phyloP scores from a whole-genome alignment of 2,797 vertebrate species.

The Xenentodon cancila region DNA sequence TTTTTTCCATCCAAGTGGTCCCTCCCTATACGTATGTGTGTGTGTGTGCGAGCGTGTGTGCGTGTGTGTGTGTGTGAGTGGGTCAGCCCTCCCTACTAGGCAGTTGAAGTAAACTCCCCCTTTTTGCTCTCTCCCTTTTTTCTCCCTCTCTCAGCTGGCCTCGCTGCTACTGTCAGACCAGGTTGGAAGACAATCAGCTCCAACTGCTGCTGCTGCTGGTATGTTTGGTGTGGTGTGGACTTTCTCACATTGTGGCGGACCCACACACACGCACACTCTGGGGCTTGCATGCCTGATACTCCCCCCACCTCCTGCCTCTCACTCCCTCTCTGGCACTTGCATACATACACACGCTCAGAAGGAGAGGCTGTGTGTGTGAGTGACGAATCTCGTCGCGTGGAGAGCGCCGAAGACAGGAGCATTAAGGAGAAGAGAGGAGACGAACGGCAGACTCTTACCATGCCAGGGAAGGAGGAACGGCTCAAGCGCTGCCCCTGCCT shows the following conservation, averaged over 20 bases:
- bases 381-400: slow-evolving; percentile 47
- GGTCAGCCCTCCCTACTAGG: slow-evolving; percentile 61
- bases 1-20: slow-evolving; percentile 63
- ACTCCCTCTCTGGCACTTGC: slow-evolving; percentile 35
- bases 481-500: slow-evolving; percentile 63
- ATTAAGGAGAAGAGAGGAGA: slow-evolving; percentile 54
- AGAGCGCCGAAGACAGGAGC: slow-evolving; percentile 60
- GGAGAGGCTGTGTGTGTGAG: slow-evolving; percentile 60
- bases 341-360: slow-evolving; percentile 46
- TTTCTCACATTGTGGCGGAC: slow-evolving; percentile 68
- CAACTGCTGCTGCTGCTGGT: slow-evolving; percentile 62
- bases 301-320: slow-evolving; percentile 30
- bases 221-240: slow-evolving; percentile 68
- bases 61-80: slow-evolving; percentile 34
- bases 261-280: slow-evolving; percentile 41
- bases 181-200: slow-evolving; percentile 68
- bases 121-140: slow-evolving; percentile 30
- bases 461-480: slow-evolving; percentile 73
- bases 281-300: slow-evolving; percentile 51
- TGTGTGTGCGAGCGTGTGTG: slow-evolving; percentile 38
- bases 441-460: slow-evolving; percentile 67
- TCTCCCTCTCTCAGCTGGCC: slow-evolving; percentile 57
- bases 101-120: slow-evolving; percentile 71
- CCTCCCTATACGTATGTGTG: slow-evolving; percentile 42
- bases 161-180: slow-evolving; percentile 71